A percentile compares a stretch with the other conserved stretches of the same genome.
phyloP scores from a whole-genome alignment of 2,113 vertebrate genomes.

The Bothrops jararaca region DNA sequence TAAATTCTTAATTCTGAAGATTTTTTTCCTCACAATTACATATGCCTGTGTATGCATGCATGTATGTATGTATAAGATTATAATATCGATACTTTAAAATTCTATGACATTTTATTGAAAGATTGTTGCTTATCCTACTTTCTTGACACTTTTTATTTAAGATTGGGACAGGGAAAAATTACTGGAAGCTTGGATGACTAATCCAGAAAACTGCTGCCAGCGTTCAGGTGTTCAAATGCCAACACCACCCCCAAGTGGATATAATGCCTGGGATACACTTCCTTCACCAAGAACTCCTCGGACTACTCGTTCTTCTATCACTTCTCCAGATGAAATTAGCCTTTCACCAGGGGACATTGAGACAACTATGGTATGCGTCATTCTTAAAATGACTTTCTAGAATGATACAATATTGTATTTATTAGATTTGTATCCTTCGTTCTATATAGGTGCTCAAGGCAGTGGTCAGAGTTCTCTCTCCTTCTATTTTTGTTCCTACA shows the following conservation, averaged over 20 bases:
- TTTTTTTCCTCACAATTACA: background rate
- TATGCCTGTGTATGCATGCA: background rate
- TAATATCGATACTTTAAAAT: background rate
- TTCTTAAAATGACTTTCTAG: background rate
- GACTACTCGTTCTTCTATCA: slow-evolving; percentile 88
- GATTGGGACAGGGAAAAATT: slow-evolving; percentile 98
- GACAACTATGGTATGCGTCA: slow-evolving; percentile 76
- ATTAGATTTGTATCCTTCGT: background rate
- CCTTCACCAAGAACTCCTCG: slow-evolving; percentile 92
- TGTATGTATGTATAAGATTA: background rate
- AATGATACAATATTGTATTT: background rate
- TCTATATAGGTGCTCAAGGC: background rate
- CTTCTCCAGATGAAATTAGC: slow-evolving; percentile 92
- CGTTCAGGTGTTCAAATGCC: slow-evolving; percentile 96
- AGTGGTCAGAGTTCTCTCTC: background rate
- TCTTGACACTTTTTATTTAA: slow-evolving; percentile 60
- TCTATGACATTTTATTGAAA: background rate
- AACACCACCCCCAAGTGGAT: slow-evolving; percentile 91
- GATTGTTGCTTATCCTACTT: background rate
- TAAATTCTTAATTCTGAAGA: background rate
- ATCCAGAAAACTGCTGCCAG: slow-evolving; percentile 93
- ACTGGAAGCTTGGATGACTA: slow-evolving; percentile 97
- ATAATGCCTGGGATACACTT: slow-evolving; percentile 95
- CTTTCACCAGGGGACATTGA: slow-evolving; percentile 87
- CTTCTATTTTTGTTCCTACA: background rate